Conservation (phyloP, 1,140 invertebrate species). For the Microvelia longipes region DNA sequence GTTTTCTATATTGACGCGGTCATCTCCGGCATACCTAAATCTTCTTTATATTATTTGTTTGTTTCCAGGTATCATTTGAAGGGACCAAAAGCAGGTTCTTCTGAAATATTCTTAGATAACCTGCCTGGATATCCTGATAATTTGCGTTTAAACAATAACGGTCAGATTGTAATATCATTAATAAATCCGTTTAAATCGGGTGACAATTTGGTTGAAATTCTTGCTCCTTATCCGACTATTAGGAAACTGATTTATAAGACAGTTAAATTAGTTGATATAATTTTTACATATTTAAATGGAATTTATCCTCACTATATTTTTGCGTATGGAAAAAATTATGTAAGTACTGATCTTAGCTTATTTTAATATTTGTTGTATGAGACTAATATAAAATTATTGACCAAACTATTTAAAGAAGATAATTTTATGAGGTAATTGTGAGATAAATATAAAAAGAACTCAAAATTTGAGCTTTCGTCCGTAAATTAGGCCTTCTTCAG, state of each 20-base stretch:
- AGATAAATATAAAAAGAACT: too few relatives aligned
- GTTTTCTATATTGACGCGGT: too few relatives aligned
- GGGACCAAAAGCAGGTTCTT: background rate
- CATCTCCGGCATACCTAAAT: too few relatives aligned
- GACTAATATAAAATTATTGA: too few relatives aligned
- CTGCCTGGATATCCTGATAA: background rate
- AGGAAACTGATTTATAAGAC: background rate
- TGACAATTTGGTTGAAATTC: background rate
- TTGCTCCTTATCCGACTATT: background rate
- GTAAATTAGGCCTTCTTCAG: too few relatives aligned
- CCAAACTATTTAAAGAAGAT: too few relatives aligned
- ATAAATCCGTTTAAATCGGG: background rate
- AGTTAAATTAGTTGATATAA: background rate
- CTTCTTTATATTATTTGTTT: too few relatives aligned
- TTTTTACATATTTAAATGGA: background rate
- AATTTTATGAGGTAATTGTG: too few relatives aligned
- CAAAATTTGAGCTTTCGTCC: too few relatives aligned
- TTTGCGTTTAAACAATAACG: background rate
- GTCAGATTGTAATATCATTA: background rate
- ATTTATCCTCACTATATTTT: background rate
- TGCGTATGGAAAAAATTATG: background rate
- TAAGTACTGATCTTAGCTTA: too few relatives aligned
- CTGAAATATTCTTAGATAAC: background rate
- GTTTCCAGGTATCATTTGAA: background rate
- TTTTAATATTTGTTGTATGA: too few relatives aligned